Evolutionary conservation across 2,888 invertebrate species (phyloP).

Genomic region (Polymixis lichenea): DNA sequence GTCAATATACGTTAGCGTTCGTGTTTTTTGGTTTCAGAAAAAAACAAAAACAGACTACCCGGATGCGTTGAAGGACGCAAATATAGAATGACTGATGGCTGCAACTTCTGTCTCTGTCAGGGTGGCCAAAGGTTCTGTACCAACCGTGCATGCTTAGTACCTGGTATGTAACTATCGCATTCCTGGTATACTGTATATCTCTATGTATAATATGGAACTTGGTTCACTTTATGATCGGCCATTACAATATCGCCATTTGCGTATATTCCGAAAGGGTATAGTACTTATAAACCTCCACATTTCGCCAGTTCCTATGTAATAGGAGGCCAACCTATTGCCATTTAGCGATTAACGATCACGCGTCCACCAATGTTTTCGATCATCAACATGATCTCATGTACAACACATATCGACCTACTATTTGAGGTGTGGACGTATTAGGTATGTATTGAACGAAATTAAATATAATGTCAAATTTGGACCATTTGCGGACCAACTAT

Average conservation of each 20-base stretch:
- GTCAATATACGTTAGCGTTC: not conserved
- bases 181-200: too few relatives aligned
- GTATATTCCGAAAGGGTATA: not conserved
- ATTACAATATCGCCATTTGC: not conserved
- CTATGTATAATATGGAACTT: too few relatives aligned
- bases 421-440: not conserved
- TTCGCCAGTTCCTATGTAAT: not conserved
- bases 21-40: not conserved
- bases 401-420: not conserved
- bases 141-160: conserved; percentile 3
- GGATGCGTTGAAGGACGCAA: conserved; percentile 11
- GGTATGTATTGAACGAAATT: not conserved
- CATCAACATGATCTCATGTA: not conserved
- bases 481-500: not conserved
- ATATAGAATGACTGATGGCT: not conserved
- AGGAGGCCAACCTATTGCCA: not conserved
- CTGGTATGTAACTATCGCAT: not conserved
- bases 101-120: conserved; percentile 37
- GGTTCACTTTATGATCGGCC: not conserved
- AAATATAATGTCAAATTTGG: not conserved
- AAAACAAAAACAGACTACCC: too few relatives aligned
- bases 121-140: conserved; percentile 29
- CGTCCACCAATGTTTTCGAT: too few relatives aligned
- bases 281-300: not conserved
- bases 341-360: not conserved